A percentile compares a stretch with the other conserved stretches of the same genome.
phyloP scores from a whole-genome alignment of 2,797 vertebrate genomes.

The Sebastes itinus region DNA sequence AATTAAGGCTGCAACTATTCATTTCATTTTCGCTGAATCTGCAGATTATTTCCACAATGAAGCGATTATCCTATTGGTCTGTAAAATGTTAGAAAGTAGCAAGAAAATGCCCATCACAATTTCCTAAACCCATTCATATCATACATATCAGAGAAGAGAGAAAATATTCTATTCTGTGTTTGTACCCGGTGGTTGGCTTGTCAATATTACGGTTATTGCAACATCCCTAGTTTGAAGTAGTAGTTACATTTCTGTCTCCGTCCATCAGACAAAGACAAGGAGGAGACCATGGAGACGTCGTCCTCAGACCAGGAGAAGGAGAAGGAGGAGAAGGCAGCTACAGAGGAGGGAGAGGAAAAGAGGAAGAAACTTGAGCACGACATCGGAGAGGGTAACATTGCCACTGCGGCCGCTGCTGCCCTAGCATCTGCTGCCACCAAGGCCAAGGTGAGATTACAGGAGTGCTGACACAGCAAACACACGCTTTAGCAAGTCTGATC shows the following conservation, averaged over 20 bases:
- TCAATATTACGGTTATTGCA: too few relatives aligned
- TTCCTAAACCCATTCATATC: neutral
- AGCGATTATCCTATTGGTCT: too few relatives aligned
- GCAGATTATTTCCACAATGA: too few relatives aligned
- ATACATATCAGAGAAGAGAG: too few relatives aligned
- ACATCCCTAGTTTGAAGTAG: too few relatives aligned
- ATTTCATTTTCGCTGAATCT: too few relatives aligned
- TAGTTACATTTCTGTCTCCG: neutral
- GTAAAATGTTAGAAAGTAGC: too few relatives aligned
- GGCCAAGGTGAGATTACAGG: slow-evolving; percentile 88
- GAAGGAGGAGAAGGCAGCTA: slow-evolving; percentile 85
- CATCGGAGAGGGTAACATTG: slow-evolving; percentile 95
- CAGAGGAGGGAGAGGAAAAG: slow-evolving; percentile 85
- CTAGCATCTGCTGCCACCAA: slow-evolving; percentile 97
- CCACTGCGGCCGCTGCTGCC: slow-evolving; percentile 95
- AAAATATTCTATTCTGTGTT: too few relatives aligned
- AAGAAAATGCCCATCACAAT: too few relatives aligned
- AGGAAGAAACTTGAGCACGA: slow-evolving; percentile 93
- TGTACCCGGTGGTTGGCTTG: too few relatives aligned
- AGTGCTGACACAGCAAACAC: neutral
- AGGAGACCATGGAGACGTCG: slow-evolving; percentile 89
- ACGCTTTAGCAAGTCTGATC: neutral
- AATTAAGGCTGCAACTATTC: neutral
- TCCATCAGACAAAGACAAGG: slow-evolving; percentile 85
- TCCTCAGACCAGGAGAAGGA: slow-evolving; percentile 82